phyloP scores from a whole-genome alignment of 2,888 invertebrate genomes.

The Teleiodes luculella region DNA sequence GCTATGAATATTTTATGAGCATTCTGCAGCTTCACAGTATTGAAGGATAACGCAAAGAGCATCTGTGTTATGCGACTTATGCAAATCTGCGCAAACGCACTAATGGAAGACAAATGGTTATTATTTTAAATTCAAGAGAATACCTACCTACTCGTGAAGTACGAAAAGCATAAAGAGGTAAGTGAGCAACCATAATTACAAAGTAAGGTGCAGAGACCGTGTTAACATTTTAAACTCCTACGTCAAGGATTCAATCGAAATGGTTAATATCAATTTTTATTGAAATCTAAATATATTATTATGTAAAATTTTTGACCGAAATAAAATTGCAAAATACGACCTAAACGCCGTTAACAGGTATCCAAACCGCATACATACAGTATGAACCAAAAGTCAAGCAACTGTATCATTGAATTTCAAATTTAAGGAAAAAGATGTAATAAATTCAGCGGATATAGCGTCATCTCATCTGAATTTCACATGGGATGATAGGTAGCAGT shows the following conservation, averaged over 20 bases:
- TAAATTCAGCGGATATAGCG: neutral
- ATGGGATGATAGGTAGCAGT: conserved; percentile 16
- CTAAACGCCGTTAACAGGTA: too few species aligned
- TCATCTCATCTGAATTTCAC: conserved; percentile 19
- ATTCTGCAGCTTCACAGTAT: neutral
- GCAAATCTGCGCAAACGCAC: conserved; percentile 27
- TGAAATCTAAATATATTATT: too few species aligned
- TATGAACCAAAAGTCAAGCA: too few species aligned
- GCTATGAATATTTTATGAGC: conserved; percentile 1
- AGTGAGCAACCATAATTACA: too few species aligned
- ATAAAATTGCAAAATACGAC: too few species aligned
- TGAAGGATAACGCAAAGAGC: conserved; percentile 2
- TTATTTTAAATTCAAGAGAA: conserved; percentile 20
- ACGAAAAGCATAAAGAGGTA: neutral
- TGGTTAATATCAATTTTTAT: too few species aligned
- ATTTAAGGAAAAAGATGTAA: neutral
- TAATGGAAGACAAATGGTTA: conserved; percentile 27
- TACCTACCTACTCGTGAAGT: conserved; percentile 12
- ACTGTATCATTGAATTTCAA: neutral
- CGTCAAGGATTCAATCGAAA: too few species aligned
- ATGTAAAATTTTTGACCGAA: too few species aligned
- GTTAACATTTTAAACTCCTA: too few species aligned
- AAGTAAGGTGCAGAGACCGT: too few species aligned
- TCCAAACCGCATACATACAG: too few species aligned
- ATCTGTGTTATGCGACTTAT: conserved; percentile 22